Conservation (phyloP, 1,140 invertebrate genomes). For the Orchesella cincta region DNA sequence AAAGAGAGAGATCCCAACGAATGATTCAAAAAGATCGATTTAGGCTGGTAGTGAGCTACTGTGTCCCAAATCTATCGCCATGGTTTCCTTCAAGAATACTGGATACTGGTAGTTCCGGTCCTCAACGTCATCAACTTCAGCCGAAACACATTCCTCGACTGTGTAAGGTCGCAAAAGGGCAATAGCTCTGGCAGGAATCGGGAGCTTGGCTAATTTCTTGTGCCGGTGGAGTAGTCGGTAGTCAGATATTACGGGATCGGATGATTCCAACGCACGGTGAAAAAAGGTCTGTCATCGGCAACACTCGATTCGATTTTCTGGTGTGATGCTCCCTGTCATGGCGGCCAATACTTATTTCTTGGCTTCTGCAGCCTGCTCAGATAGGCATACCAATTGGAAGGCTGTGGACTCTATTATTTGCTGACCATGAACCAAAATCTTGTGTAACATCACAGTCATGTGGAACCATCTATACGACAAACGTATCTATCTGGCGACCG, state of each 20-base stretch:
- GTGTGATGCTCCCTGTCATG: conserved; percentile 49
- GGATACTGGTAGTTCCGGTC: too few relatives aligned
- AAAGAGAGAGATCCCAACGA: too few relatives aligned
- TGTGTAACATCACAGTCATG: conserved; percentile 41
- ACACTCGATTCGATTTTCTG: conserved; percentile 50
- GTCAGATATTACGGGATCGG: conserved; percentile 22
- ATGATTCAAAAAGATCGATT: too few relatives aligned
- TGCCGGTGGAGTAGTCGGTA: background rate
- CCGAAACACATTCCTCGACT: too few relatives aligned
- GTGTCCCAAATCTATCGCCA: too few relatives aligned
- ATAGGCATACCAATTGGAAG: conserved; percentile 54
- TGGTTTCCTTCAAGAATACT: too few relatives aligned
- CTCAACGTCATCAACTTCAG: too few relatives aligned
- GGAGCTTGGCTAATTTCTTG: background rate
- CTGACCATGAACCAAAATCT: conserved; percentile 41
- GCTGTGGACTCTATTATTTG: conserved; percentile 21
- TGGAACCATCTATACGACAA: conserved; percentile 31
- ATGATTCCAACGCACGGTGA: background rate
- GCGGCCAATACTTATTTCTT: conserved; percentile 53
- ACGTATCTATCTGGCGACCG: conserved; percentile 24
- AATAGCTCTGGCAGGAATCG: background rate
- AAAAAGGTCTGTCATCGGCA: conserved; percentile 52
- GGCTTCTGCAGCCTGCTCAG: conserved; percentile 55
- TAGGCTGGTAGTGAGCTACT: too few relatives aligned
- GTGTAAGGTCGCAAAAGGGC: background rate